Percentiles rank a stretch among this genome's conserved stretches.
Conservation (phyloP, 2,113 vertebrate genomes). For the Neogobius melanostomus region DNA sequence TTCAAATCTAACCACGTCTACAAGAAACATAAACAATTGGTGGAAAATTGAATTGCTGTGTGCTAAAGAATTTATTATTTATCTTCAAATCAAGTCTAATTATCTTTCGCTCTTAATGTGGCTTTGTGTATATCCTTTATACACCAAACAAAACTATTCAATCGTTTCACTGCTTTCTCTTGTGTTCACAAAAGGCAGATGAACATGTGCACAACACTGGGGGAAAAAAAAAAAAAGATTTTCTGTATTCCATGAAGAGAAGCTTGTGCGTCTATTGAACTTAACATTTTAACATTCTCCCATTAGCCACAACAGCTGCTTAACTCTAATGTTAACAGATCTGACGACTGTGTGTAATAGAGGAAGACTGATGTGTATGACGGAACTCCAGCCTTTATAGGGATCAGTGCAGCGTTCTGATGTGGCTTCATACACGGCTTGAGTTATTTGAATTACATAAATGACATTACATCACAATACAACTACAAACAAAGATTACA, state of each 20-base stretch:
- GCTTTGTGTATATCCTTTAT: slow-evolving; percentile 5
- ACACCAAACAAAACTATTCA: slow-evolving; percentile 22
- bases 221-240: slow-evolving; percentile 43
- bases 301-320: slow-evolving; percentile 1
- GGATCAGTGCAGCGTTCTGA: not conserved
- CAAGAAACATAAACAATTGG: too few species aligned
- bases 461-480: not conserved
- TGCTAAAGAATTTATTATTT: slow-evolving; percentile 25
- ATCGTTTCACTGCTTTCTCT: slow-evolving; percentile 19
- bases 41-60: slow-evolving; percentile 1
- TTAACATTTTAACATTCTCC: slow-evolving; percentile 6
- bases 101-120: not conserved
- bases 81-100: slow-evolving; percentile 33
- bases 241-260: slow-evolving; percentile 28
- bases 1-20: not conserved
- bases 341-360: slow-evolving; percentile 8
- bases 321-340: slow-evolving; percentile 8
- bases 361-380: not conserved
- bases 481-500: too few species aligned
- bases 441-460: not conserved
- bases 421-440: too few species aligned
- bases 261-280: slow-evolving; percentile 16
- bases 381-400: not conserved
- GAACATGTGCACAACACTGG: slow-evolving; percentile 15
- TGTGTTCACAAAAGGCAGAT: slow-evolving; percentile 20